Base-by-base conservation (phyloP, 2,113 vertebrate species). In the Oryzias melastigma region DNA sequence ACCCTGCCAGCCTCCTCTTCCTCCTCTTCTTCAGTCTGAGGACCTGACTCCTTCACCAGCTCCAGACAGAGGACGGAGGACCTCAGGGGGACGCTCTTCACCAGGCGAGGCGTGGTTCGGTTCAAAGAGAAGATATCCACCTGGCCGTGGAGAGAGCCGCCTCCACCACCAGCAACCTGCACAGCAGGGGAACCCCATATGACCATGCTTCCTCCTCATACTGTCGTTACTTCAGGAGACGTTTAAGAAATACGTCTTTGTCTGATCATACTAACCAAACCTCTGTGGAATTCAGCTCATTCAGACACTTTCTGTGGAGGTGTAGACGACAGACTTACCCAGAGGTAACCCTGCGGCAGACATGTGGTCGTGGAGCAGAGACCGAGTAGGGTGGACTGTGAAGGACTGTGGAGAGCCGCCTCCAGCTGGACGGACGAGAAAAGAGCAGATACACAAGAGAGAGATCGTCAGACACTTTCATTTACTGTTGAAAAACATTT, bases 311-410 rank as follows among this genome's bases (percentile, higher is more conserved):
- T 27, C 25, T 7, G 5, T 5, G 25, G 25, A 27, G 6, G 1
- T 27, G 25, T 5, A 25, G 1, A 24, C 1, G n/a, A 16, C 27
- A 8, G 14, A 68, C 80, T 72, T 44, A 80, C 81, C 81, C 81
- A 83, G 25, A 83, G 77, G 73, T 83, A 83, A 16, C 81, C 81
- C 51, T 80, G 81, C 3, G 81, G 81, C 57, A 83, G 41, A 1
- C 71, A 75, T 1, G 61, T 80, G 4, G 63, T 77, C 46, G 48
- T 58, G 2, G 57, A 58, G 50, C 81, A 83, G 70, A 72, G 80
- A 7, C 77, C 81, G 1, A 83, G 67, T 54, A 77, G 74, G 27
- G 60, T 75, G 61, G 64, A 72, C 64, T 69, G 77, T 42, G 70
- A 63, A 0, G 77, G 81, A 17, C 77, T 77, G 60, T 83, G 81